Percentiles rank a stretch among this genome's conserved stretches.
Evolutionary conservation across 1,140 invertebrate genomes (phyloP).

Genomic region (Agrilus planipennis): DNA sequence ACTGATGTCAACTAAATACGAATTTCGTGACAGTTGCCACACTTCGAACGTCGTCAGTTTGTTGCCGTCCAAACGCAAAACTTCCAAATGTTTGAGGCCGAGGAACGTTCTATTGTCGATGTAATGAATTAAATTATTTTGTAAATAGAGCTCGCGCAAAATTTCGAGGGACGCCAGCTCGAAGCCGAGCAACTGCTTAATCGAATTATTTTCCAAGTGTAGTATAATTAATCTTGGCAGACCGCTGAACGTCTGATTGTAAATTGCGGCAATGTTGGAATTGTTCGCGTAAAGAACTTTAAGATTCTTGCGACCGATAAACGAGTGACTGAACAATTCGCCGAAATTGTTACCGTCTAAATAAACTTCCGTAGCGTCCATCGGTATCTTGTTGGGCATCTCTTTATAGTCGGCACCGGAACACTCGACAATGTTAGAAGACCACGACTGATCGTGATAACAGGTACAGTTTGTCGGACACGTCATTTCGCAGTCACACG

Average conservation of each 20-base stretch:
- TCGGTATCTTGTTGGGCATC: conserved; percentile 78
- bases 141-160: conserved; percentile 73
- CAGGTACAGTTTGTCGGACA: conserved; percentile 88
- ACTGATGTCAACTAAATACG: conserved; percentile 65
- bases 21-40: conserved; percentile 62
- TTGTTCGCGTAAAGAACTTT: conserved; percentile 79
- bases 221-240: conserved; percentile 62
- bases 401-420: conserved; percentile 64
- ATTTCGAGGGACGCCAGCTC: conserved; percentile 73
- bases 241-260: conserved; percentile 85
- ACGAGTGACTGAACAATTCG: conserved; percentile 76
- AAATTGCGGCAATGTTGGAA: conserved; percentile 70
- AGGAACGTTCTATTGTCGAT: conserved; percentile 78
- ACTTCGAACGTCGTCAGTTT: conserved; percentile 64
- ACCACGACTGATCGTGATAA: conserved; percentile 90
- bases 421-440: conserved; percentile 86
- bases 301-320: conserved; percentile 80
- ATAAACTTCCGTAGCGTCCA: conserved; percentile 90
- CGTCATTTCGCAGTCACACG: conserved; percentile 91
- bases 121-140: conserved; percentile 72
- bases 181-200: conserved; percentile 67
- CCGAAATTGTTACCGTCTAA: conserved; percentile 83
- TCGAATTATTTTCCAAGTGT: conserved; percentile 75
- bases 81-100: conserved; percentile 65
- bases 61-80: conserved; percentile 76